phyloP scores from a whole-genome alignment of 2,888 invertebrate genomes.

The Digitonthophagus gazella region DNA sequence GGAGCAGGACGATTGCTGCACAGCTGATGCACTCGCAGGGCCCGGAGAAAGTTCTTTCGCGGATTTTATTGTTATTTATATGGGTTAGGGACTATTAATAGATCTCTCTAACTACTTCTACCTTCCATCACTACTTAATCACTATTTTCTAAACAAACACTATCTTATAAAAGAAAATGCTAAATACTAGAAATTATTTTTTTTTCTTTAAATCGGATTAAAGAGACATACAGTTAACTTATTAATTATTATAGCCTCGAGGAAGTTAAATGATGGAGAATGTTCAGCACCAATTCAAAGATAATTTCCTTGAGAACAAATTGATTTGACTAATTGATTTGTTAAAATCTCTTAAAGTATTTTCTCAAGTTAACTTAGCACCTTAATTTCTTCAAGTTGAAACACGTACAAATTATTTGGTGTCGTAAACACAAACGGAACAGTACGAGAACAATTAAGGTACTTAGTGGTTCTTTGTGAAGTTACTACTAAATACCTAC shows the following conservation, averaged over 20 bases:
- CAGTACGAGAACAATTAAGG: neutral
- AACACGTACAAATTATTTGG: neutral
- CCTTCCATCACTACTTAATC: neutral
- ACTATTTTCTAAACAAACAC: too few species aligned
- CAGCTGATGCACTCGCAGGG: constrained; percentile 37
- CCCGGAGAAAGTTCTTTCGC: constrained; percentile 3
- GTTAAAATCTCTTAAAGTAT: too few species aligned
- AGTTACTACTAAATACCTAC: neutral
- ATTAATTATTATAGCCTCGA: too few species aligned
- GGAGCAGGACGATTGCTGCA: constrained; percentile 36
- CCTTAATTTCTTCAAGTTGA: neutral
- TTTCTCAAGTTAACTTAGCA: neutral
- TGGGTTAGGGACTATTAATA: neutral
- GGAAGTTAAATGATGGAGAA: too few species aligned
- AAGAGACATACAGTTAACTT: too few species aligned
- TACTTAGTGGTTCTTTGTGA: neutral
- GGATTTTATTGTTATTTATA: neutral
- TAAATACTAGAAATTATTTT: too few species aligned
- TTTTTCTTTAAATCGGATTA: too few species aligned
- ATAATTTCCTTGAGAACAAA: too few species aligned
- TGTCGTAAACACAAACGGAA: neutral
- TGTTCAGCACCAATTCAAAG: too few species aligned
- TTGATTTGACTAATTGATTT: too few species aligned
- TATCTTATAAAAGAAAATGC: too few species aligned
- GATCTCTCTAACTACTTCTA: neutral